Percentiles rank a stretch among this genome's conserved stretches.
These are phyloP conservation scores for Julus scanicus DNA, from an alignment of 2,888 invertebrate genomes.

Conservation along the genomic window DNA sequence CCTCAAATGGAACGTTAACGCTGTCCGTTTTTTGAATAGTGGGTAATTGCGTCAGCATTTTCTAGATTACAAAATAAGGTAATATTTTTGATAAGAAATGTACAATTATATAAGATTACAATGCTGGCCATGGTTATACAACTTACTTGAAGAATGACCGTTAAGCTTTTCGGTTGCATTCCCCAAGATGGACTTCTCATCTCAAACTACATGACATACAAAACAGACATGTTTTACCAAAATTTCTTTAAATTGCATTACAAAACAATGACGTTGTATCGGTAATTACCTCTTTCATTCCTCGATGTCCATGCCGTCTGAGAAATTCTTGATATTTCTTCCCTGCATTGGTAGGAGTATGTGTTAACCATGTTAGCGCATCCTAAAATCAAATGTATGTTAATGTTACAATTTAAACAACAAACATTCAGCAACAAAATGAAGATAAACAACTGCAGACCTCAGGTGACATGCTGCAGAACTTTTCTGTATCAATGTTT, in stretches of 20 bases:
- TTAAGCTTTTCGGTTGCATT: slow-evolving; percentile 47
- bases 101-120: not conserved
- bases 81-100: not conserved
- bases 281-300: slow-evolving; percentile 52
- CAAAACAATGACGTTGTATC: not conserved
- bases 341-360: not conserved
- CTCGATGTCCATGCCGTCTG: slow-evolving; percentile 52
- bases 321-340: slow-evolving; percentile 51
- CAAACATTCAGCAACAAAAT: not conserved
- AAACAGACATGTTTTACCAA: not conserved
- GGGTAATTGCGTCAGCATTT: not conserved
- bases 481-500: slow-evolving; percentile 32
- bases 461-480: slow-evolving; percentile 48
- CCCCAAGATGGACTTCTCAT: slow-evolving; percentile 24
- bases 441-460: not conserved
- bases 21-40: slow-evolving; percentile 27
- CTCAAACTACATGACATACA: not conserved
- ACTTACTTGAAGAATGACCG: slow-evolving; percentile 46
- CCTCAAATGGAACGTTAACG: not conserved
- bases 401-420: not conserved
- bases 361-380: slow-evolving; percentile 31
- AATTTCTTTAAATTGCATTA: no score
- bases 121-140: not conserved
- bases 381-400: slow-evolving; percentile 8
- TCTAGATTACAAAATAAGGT: not conserved